Evolutionary conservation across 2,113 vertebrate species (phyloP), one percentile per base, ranked within the genome.

Genomic region (Thoracochromis brauschi): DNA sequence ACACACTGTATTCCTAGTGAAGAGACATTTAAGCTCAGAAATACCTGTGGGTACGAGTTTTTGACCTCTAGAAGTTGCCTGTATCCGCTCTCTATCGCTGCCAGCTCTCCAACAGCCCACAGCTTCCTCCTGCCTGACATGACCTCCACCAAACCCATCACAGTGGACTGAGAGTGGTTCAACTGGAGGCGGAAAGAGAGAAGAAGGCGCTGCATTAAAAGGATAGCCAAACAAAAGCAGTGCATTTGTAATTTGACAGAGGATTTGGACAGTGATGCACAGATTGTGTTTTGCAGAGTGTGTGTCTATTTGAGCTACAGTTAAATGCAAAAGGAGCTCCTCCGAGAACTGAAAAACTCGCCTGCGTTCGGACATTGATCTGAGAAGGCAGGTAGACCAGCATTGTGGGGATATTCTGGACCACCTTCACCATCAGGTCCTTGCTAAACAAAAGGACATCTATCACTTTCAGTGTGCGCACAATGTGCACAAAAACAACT

Each of bases 1-100:
- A 53, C 12, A 55, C 4, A 75, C 8, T 17, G 16, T 47, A 49
- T 26, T 45, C 21, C 55, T 21, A 58, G 2, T 38, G 9, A 35
- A 63, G 31, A 24, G 21, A 38, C 38, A 24, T 53, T 26, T 57
- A 5, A 53, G 51, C 55, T 49, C 10, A 35, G 8, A 60, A 29
- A 13, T 90, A 97, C 97, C 97, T 97, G 96, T 87, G 95, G 94
- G 55, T 96, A 93, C 1, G 96, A 96, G 91, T 97, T 97, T 40
- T 91, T 94, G 85, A 98, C 87, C 91, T 96, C 94, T 21, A 97
- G 12, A 51, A 85, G 17, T 16, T 94, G 95, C 19, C 65, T 84
- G 83, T 95, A 97, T 57, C 94, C 95, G 5, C 75, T 85, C 75
- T 95, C 91, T 6, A 91, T 94, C 31, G 90, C 89, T 4, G 47